Base-by-base conservation (phyloP, 2,888 invertebrate genomes). In the Andrena chrysosceles region DNA sequence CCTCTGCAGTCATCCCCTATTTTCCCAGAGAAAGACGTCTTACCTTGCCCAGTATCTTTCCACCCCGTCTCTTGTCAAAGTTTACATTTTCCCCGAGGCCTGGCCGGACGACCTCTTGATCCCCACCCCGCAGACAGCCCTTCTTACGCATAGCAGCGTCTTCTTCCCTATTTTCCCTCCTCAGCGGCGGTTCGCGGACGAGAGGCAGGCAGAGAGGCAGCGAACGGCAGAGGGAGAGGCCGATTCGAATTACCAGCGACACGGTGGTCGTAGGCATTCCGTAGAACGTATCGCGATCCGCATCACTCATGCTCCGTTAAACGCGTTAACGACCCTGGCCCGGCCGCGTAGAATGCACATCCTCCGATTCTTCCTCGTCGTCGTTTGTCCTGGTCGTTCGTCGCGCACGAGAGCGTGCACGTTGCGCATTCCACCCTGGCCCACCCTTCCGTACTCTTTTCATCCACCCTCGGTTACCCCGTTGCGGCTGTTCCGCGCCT, bases 271-370 rank as follows among this genome's bases (percentile, higher is more conserved):
- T 56, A 52, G 78, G 42, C 35, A 67, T 86, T 77, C 70, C 73
- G 68, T 67, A 81, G 83, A 67, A 83, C 67, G 89, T 84, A 88
- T 90, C 85, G 85, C 85, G 87, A 90, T 90, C 81, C 84, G 83
- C 80, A 86, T 89, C 86, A 83, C 83, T 89, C 73, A 85, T 87
- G 88, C 88, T 86, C 88, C 88, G 91, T 91, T 91, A 91, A 91
- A 88, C 86, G 88, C 85, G 91, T 91, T 91, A 91, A 91, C 88
- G 91, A 91, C 77, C 87, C 84, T 73, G 77, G 63, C 73, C 81
- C 84, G 77, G 77, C 74, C 87, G 84, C 83, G 85, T 77, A 75
- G 54, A 72, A 60, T 75, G 71, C 75, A 29, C 59, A 63, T 85
- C 42, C 69, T 83, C 80, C 73, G 71, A 81, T 64, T 78, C 77